A percentile compares a stretch with the other conserved stretches of the same genome.
phyloP scores from a whole-genome alignment of 2,797 vertebrate species.

The Eulemur mongoz region DNA sequence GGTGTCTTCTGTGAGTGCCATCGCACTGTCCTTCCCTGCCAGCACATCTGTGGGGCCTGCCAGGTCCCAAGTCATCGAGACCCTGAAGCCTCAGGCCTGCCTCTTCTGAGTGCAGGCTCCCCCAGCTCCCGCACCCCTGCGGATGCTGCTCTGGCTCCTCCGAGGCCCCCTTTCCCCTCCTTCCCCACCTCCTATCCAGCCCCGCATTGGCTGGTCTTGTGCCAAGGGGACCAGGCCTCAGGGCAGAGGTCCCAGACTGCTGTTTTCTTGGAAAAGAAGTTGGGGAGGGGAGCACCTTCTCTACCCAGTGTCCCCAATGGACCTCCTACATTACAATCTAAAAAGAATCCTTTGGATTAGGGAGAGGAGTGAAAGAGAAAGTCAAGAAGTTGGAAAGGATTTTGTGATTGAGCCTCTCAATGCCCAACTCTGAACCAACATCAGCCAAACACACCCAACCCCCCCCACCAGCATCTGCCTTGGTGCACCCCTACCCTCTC shows the following conservation, averaged over 20 bases:
- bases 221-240: not conserved
- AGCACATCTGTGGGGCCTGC: not conserved
- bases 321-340: not conserved
- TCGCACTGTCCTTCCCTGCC: not conserved
- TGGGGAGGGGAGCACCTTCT: not conserved
- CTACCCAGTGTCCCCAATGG: rapidly evolving
- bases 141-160: not conserved
- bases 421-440: not conserved
- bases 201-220: not conserved
- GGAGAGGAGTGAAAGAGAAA: not conserved
- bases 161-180: not conserved
- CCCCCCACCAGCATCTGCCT: not conserved
- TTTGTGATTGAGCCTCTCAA: not conserved
- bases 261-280: not conserved
- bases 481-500: rapidly evolving
- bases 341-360: not conserved
- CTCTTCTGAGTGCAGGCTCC: not conserved
- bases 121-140: not conserved
- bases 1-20: not conserved
- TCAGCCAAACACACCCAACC: not conserved
- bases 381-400: not conserved
- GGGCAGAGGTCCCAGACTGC: not conserved
- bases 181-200: not conserved
- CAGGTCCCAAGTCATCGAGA: not conserved
- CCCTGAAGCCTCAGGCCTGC: not conserved